phyloP scores from a whole-genome alignment of 2,113 vertebrate genomes.

The Callithrix jacchus region DNA sequence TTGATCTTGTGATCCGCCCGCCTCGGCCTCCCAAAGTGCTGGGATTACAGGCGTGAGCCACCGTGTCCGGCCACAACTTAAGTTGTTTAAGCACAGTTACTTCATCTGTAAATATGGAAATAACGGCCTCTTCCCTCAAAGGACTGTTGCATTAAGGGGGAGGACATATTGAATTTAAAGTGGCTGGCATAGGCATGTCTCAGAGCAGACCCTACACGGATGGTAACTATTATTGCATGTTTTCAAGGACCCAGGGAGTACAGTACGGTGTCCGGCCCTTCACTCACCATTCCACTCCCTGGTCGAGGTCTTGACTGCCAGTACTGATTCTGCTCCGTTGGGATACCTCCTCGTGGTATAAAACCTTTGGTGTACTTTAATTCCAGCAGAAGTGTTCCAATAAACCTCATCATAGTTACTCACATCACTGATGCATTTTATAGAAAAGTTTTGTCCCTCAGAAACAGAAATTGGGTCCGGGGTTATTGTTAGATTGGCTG shows the following conservation, averaged over 20 bases:
- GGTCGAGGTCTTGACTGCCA: slow-evolving; percentile 70
- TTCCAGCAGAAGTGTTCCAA: slow-evolving; percentile 82
- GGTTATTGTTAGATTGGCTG: slow-evolving; percentile 78
- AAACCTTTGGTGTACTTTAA: slow-evolving; percentile 30
- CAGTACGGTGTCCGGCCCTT: fast-evolving
- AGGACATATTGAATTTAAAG: not conserved
- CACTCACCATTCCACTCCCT: slow-evolving; percentile 83
- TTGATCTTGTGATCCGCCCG: too few species aligned
- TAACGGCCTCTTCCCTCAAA: not conserved
- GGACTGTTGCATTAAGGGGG: not conserved
- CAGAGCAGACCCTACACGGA: fast-evolving
- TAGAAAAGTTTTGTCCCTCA: slow-evolving; percentile 72
- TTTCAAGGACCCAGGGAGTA: not conserved
- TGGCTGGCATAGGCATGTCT: not conserved
- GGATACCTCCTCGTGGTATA: slow-evolving; percentile 35
- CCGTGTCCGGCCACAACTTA: not conserved
- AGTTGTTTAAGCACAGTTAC: not conserved
- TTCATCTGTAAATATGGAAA: not conserved
- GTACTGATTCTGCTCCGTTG: slow-evolving; percentile 48
- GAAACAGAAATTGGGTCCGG: slow-evolving; percentile 76
- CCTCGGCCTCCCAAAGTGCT: too few species aligned
- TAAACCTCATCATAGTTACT: slow-evolving; percentile 77
- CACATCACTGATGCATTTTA: slow-evolving; percentile 80
- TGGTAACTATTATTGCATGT: fast-evolving
- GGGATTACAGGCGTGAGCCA: too few species aligned